Conservation (phyloP, 2,888 invertebrate species). For the Ametastegia equiseti region DNA sequence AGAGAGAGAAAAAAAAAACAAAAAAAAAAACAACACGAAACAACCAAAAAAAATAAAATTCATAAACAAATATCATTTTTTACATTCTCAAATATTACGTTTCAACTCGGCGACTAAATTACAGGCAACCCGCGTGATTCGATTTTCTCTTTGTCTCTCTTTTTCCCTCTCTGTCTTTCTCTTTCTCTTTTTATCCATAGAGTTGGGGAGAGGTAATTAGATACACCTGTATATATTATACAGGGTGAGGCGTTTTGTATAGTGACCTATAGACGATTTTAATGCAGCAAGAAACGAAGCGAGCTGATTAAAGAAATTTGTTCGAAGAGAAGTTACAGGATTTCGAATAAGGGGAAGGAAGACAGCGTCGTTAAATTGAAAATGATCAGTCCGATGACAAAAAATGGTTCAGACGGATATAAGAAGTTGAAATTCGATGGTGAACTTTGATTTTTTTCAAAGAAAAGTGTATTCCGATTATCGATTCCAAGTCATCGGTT, state of each 20-base stretch:
- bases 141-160: not conserved
- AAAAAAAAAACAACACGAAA: not conserved
- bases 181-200: not conserved
- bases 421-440: no score
- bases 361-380: no score
- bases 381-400: no score
- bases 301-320: no score
- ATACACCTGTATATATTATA: not conserved
- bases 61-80: not conserved
- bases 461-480: no score
- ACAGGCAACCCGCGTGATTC: constrained; percentile 31
- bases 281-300: no score
- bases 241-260: not conserved
- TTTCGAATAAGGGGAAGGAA: no score
- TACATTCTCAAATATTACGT: constrained; percentile 32
- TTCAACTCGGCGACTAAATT: constrained; percentile 42
- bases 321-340: no score
- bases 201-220: constrained; percentile 18
- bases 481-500: no score
- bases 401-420: no score
- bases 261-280: no score
- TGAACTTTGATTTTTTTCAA: no score
- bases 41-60: not conserved
- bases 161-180: not conserved
- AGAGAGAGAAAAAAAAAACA: not conserved